These are phyloP conservation scores for Gonatopus flavifemur DNA, from an alignment of 1,140 invertebrate genomes.

Conservation along the genomic window DNA sequence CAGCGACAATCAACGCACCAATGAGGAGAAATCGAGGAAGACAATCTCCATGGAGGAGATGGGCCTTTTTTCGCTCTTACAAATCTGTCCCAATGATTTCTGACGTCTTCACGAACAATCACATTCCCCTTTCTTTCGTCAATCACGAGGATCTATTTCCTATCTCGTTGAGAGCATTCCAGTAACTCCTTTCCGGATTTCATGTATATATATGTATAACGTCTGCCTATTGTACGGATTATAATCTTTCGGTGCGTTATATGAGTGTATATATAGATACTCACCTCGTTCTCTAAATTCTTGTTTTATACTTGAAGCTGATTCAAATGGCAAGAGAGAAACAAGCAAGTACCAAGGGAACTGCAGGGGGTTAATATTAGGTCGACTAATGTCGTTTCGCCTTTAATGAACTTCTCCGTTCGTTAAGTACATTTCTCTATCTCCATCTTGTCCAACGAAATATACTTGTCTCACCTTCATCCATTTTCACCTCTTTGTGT, in stretches of 20 bases:
- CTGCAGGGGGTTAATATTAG: conserved; percentile 57
- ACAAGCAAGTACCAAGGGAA: too few relatives aligned
- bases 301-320: too few relatives aligned
- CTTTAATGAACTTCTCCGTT: conserved; percentile 59
- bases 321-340: too few relatives aligned
- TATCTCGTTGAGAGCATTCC: conserved; percentile 28
- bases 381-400: conserved; percentile 58
- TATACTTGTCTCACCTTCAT: too few relatives aligned
- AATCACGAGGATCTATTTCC: conserved; percentile 58
- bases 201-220: neutral
- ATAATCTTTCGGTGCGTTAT: too few relatives aligned
- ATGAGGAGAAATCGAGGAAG: conserved; percentile 37
- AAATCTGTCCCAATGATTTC: neutral
- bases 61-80: conserved; percentile 31
- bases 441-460: conserved; percentile 40
- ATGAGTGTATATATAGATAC: too few relatives aligned
- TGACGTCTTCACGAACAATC: conserved; percentile 7
- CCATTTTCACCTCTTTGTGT: neutral
- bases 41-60: conserved; percentile 61
- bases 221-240: too few relatives aligned
- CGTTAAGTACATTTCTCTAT: conserved; percentile 57
- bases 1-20: conserved; percentile 24
- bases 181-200: neutral
- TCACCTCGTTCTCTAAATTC: too few relatives aligned
- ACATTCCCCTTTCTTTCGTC: conserved; percentile 29